Base-by-base conservation (phyloP, 2,113 vertebrate genomes). In the Cricetomys ansorgei region DNA sequence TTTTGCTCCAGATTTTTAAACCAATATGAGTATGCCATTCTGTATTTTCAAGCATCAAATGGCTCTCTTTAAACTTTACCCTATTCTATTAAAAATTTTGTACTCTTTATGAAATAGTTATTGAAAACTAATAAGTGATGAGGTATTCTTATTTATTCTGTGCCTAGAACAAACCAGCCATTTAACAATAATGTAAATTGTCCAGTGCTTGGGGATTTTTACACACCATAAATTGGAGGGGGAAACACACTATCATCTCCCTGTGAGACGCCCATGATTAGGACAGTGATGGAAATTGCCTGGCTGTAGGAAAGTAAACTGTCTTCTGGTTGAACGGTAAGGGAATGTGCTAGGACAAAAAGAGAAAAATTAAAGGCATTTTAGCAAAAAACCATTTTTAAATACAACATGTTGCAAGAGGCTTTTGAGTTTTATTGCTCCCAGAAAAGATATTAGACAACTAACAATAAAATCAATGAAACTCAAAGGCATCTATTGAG, bases 401-500 rank as follows among this genome's bases (percentile, higher is more conserved):
- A 37, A 93, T 93, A 25, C 0, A 70, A 12, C 21, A 37, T 27
- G 5, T 45, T 1, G 0, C 43, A 48, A 10, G 79, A 40, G 37
- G 86, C 31, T 81, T 29, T 25, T 37, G 3, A 19, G 19, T 79
- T 86, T 67, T 91, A 64, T 77, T 91, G 62, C 34, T 89, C 88
- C 25, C 29, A 80, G 69, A 88, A 96, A 88, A 9, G 0, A 31
- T 43, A 83, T 86, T 62, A 75, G 67, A 92, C 3, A 84, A 8
- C 9, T 93, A 83, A 45, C 10, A 72, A 93, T 72, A 93, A 93
- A 90, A 88, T 75, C 84, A 79, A 15, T 88, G 40, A 0, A 89
- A 90, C 40, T 86, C 29, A 75, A 96, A 70, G 62, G 23, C 9
- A 94, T 69, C n/a, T 92, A n/a, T 23, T 64, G 45, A 91, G 43